These are phyloP conservation scores for Netelia melanura DNA, from an alignment of 2,888 invertebrate species.

Conservation along the genomic window DNA sequence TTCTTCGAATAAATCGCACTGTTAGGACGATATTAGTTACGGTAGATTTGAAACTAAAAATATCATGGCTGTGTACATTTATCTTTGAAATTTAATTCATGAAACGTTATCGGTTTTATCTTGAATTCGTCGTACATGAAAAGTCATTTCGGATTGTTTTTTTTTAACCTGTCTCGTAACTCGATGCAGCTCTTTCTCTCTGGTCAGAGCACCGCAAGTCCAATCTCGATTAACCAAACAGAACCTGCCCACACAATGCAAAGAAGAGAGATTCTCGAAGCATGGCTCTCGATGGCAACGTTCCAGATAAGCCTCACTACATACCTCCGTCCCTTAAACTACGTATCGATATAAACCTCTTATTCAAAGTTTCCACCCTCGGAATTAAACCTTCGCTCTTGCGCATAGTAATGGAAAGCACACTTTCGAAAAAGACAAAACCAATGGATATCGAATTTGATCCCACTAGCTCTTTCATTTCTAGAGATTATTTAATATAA, in stretches of 20 bases:
- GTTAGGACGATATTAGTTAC: too few relatives aligned
- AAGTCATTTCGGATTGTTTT: neutral
- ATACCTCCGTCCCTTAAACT: neutral
- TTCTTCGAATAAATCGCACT: too few relatives aligned
- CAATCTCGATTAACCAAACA: slow-evolving; percentile 60
- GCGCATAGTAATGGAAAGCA: slow-evolving; percentile 1
- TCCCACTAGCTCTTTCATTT: neutral
- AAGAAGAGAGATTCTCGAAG: slow-evolving; percentile 44
- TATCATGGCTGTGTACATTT: too few relatives aligned
- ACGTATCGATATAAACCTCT: neutral
- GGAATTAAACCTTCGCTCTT: neutral
- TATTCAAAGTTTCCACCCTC: neutral
- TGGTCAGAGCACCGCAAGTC: slow-evolving; percentile 13
- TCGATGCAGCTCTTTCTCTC: neutral
- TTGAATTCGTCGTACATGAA: too few relatives aligned
- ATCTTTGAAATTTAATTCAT: too few relatives aligned
- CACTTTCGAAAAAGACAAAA: neutral
- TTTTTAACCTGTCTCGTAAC: slow-evolving; percentile 15
- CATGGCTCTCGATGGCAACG: slow-evolving; percentile 52
- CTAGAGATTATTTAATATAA: neutral
- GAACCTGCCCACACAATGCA: slow-evolving; percentile 39
- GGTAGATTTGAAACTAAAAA: too few relatives aligned
- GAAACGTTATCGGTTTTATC: too few relatives aligned
- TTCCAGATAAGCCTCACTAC: slow-evolving; percentile 45
- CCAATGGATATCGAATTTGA: neutral